Base-by-base conservation (phyloP, 2,113 vertebrate species). In the Poicephalus meyeri region DNA sequence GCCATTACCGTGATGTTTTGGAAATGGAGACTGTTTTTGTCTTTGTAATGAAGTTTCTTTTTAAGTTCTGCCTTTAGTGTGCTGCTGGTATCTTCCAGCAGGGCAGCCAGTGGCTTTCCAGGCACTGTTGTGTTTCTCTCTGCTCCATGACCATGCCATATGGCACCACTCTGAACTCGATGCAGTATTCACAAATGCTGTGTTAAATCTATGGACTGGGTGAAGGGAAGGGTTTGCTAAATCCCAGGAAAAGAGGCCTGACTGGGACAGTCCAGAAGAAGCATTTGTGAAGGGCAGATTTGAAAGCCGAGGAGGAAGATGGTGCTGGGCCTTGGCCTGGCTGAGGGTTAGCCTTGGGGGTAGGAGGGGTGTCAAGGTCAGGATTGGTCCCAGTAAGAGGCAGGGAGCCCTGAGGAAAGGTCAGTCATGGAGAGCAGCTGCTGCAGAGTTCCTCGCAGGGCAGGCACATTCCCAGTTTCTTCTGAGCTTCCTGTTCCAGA, bases 381-480 rank as follows among this genome's bases (percentile, higher is more conserved):
- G 33, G 33, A n/a, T 52, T 24, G 35, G 52, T 19, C 33, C 23
- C 16, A 13, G n/a, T 8, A 9, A 35, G 24, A 25, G 46, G 24
- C 52, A 63, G 17, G 15, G 33, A 44, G 25, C 24, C 10, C 10
- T 25, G 5, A 23, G 37, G 16, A 28, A 37, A n/a, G 47, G 16
- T 33, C 0, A 0, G 17, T 10, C 5, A 10, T 13, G 46, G 53
- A 29, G 16, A 31, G n/a, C 20, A 37, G 63, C 17, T 35, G n/a
- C 20, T 41, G 33, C 16, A 29, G 47, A 37, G 35, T 42, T 64
- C 13, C 42, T 68, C 9, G 0, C 41, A 35, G 39, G 4, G 25
- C 21, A 17, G 35, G 11, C 33, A 11, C 37, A 16, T 26, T 10
- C 37, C 26, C 6, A 10, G 1, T 31, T 28, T 42, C 46, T 60